Conservation (phyloP, 2,888 invertebrate species). For the Drosophila flavopinicola region DNA sequence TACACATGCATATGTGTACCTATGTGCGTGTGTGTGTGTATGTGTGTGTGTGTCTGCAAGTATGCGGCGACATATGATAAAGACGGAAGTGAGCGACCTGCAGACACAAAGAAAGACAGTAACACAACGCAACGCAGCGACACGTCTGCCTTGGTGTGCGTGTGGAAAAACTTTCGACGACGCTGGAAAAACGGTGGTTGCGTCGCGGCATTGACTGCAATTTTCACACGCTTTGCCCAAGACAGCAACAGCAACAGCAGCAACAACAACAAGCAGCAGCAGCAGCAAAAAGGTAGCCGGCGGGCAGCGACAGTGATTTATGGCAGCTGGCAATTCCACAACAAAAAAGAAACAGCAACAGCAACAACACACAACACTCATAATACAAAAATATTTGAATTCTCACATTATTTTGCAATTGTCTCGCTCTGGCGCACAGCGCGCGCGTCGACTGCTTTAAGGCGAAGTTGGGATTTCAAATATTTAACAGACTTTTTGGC, state of each 20-base stretch:
- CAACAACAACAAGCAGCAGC: conserved; percentile 28
- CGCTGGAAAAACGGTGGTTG: conserved; percentile 58
- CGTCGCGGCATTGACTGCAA: conserved; percentile 57
- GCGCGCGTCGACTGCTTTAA: conserved; percentile 32
- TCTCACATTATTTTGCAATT: conserved; percentile 39
- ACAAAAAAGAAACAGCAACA: conserved; percentile 13
- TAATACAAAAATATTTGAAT: conserved; percentile 24
- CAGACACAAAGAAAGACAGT: conserved; percentile 62
- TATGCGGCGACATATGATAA: conserved; percentile 49
- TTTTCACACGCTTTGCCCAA: conserved; percentile 68
- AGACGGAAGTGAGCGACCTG: conserved; percentile 67
- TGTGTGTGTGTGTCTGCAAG: conserved; percentile 1
- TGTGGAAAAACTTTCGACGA: conserved; percentile 50
- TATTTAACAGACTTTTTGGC: conserved; percentile 62
- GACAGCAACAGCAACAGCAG: conserved; percentile 30
- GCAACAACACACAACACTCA: conserved; percentile 6
- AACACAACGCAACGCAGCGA: conserved; percentile 33
- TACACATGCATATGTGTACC: conserved; percentile 13
- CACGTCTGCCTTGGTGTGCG: conserved; percentile 18
- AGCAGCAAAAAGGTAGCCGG: conserved; percentile 34
- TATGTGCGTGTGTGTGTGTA: background rate
- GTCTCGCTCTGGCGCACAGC: conserved; percentile 46
- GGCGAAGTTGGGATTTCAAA: conserved; percentile 47
- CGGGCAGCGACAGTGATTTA: conserved; percentile 54
- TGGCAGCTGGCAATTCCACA: conserved; percentile 48